Conservation (phyloP, 2,888 invertebrate species). For the Trisateles emortualis region DNA sequence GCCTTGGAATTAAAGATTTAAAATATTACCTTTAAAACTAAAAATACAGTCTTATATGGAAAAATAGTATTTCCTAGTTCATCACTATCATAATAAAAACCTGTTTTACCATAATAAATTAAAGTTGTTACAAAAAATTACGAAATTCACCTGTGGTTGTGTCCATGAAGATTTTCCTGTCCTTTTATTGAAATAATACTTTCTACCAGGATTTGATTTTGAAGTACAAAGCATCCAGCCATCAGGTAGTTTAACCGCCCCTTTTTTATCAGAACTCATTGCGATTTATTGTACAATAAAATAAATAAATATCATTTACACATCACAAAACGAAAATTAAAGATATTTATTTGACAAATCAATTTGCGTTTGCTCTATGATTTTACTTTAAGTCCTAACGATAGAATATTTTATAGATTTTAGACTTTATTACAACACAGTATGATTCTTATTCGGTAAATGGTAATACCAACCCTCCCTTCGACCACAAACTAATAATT, state of each 20-base stretch:
- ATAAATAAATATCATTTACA: conserved; percentile 52
- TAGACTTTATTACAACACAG: too few species aligned
- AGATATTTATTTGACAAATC: conserved; percentile 58
- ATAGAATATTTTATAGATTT: too few species aligned
- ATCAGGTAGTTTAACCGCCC: conserved; percentile 75
- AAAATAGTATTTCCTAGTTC: not conserved
- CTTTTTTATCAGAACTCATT: conserved; percentile 74
- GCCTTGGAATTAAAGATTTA: conserved; percentile 57
- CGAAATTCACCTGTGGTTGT: conserved; percentile 76
- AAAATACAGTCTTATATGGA: not conserved
- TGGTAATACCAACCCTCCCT: too few species aligned
- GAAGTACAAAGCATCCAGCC: conserved; percentile 80
- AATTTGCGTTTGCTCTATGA: conserved; percentile 53
- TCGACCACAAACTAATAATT: too few species aligned
- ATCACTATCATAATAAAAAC: conserved; percentile 13
- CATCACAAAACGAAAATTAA: conserved; percentile 50
- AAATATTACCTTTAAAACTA: conserved; percentile 8
- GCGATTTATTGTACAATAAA: conserved; percentile 49
- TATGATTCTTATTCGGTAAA: too few species aligned
- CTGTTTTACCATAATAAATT: conserved; percentile 4
- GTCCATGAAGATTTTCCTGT: conserved; percentile 82
- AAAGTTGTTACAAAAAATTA: conserved; percentile 42
- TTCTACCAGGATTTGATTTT: conserved; percentile 77
- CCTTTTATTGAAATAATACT: conserved; percentile 81
- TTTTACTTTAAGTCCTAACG: conserved; percentile 30